Percentiles rank a stretch among this genome's conserved stretches.
phyloP scores from a whole-genome alignment of 2,113 vertebrate genomes.

The Glaucidium brasilianum region DNA sequence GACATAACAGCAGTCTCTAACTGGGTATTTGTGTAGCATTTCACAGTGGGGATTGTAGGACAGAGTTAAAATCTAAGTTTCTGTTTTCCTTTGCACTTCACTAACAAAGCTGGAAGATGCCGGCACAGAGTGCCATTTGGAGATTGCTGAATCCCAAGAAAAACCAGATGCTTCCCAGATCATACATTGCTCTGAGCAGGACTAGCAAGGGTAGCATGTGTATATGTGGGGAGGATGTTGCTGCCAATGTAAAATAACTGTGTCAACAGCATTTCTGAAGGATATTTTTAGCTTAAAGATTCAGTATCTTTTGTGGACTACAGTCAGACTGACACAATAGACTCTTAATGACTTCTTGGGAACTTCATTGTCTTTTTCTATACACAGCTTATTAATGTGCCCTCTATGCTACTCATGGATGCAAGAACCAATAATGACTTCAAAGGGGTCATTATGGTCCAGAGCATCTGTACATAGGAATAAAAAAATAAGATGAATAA shows the following conservation, averaged over 20 bases:
- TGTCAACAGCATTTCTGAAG: constrained; percentile 47
- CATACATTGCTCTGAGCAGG: background rate
- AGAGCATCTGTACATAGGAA: constrained; percentile 46
- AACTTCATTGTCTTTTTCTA: constrained; percentile 63
- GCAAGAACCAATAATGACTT: constrained; percentile 57
- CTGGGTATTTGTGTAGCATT: background rate
- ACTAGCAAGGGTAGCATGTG: background rate
- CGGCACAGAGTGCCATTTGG: background rate
- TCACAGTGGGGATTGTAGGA: background rate
- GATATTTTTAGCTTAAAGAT: constrained; percentile 66
- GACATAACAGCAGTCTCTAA: background rate
- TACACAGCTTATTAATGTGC: constrained; percentile 55
- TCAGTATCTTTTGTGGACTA: constrained; percentile 48
- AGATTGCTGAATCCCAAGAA: background rate
- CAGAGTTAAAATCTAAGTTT: background rate
- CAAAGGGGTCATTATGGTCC: constrained; percentile 49
- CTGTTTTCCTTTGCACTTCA: background rate
- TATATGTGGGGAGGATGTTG: background rate
- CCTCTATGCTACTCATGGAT: constrained; percentile 41
- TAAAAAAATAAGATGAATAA: constrained; percentile 54
- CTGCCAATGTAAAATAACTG: constrained; percentile 32
- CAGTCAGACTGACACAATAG: constrained; percentile 67
- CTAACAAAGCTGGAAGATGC: background rate
- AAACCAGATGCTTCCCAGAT: background rate
- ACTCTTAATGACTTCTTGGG: constrained; percentile 66